These are phyloP conservation scores for Ictalurus punctatus DNA, from an alignment of 2,113 vertebrate species.

Conservation along the genomic window DNA sequence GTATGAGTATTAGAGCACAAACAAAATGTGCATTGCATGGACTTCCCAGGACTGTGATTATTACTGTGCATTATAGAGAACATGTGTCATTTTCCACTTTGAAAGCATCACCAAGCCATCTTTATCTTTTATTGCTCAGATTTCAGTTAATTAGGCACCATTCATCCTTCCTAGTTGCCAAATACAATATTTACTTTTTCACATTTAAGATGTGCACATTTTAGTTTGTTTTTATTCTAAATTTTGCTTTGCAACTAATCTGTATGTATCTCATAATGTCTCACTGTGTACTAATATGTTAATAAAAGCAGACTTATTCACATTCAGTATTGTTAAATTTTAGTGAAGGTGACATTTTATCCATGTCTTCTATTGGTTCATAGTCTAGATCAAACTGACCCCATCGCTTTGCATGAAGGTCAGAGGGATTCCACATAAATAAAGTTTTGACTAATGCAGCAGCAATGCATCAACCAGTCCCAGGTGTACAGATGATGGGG, in stretches of 20 bases:
- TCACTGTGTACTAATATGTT: conserved; percentile 54
- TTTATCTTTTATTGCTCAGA: conserved; percentile 9
- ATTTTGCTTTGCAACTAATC: conserved; percentile 49
- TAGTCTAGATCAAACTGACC: neutral
- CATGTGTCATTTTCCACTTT: neutral
- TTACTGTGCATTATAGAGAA: conserved; percentile 26
- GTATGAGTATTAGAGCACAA: neutral
- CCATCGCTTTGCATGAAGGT: neutral
- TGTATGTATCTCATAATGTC: conserved; percentile 49
- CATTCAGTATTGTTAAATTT: neutral
- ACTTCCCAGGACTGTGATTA: neutral
- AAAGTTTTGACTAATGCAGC: neutral
- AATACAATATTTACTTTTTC: neutral
- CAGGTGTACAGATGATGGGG: neutral
- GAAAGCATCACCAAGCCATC: neutral
- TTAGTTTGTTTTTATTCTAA: conserved; percentile 22
- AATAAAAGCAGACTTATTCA: conserved; percentile 52
- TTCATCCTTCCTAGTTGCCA: neutral
- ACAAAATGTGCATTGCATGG: conserved; percentile 7
- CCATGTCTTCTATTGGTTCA: neutral
- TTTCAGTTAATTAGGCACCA: neutral
- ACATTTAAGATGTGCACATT: conserved; percentile 8
- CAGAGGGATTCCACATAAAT: neutral
- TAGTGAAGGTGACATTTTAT: neutral
- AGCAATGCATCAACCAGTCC: neutral